Evolutionary conservation across 2,797 vertebrate species (phyloP), one percentile per base, ranked within the genome.

Genomic region (Psittacula echo): DNA sequence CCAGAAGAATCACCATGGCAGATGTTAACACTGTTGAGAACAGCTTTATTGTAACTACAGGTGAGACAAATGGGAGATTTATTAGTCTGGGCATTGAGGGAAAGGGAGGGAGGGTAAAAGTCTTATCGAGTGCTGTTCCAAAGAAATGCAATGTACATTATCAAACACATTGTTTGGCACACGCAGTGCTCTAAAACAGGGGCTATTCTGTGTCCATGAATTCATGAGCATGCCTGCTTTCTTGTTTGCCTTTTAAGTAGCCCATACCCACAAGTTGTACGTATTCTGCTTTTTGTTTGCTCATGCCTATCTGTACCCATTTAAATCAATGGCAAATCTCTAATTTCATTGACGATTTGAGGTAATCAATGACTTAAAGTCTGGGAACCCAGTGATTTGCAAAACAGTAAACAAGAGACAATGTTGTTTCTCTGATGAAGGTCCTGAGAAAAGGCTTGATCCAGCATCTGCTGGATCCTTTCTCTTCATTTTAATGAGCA

Each of bases 61-160:
- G 97, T 97, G 94, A 95, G 93, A 94, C 93, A 96, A 94, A 96
- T 87, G 94, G 67, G 91, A 94, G 90, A 95, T 95, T 91, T 92
- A 94, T 94, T 85, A 85, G 73, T 85, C 79, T 89, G 84, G 88
- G 91, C 86, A 80, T 62, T 84, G 81, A 85, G 65, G 67, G 67
- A 82, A 93, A 47, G 62, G 30, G 30, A 90, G 65, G 60, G 76
- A 90, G 74, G 39, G 61, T 65, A 73, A 60, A 87, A 90, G 47
- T 66, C 7, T 0, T 75, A 71, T 60, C 32, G 47, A 64, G 21
- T 19, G 44, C 13, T 73, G 42, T 48, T 92, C 34, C 39, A 34
- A 62, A 83, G 65, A 85, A 89, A 83, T 44, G 64, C 34, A 53
- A 19, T 27, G 65, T 41, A 32, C 66, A 29, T 87, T 92, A 60